Base-by-base conservation (phyloP, 2,113 vertebrate species). In the Meles meles region DNA sequence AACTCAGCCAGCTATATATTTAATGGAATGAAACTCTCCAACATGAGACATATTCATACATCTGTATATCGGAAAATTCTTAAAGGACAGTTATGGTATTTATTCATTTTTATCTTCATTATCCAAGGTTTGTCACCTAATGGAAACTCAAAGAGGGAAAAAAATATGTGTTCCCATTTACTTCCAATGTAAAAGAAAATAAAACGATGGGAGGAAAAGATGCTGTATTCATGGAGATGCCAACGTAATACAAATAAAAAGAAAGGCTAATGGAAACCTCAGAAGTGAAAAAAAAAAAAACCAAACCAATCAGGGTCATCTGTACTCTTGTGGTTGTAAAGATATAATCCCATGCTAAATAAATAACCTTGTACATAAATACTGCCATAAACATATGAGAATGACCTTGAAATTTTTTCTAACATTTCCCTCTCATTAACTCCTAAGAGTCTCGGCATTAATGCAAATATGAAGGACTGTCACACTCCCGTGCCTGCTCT, bases 351-450 rank as follows among this genome's bases (percentile, higher is more conserved):
- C 65, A 69, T 55, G 55, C 89, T 92, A 96, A 96, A 95, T 82
- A 95, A 93, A 91, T 79, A 92, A 76, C 79, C 86, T 88, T 84
- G 29, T 81, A 13, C 34, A 77, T 44, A 90, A 72, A 82, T 63
- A 90, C 18, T 25, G 39, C 91, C 79, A 92, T 49, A 95, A 93
- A 71, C 65, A 82, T 37, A 49, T 59, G 71, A 77, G 90, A 94
- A 86, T 92, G 95, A 96, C 96, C 96, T 96, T 97, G 96, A 88
- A 89, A 85, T 86, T n/a, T 82, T 88, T 90, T 55, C 77, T 90
- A 92, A 96, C 77, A 69, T 96, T 98, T 95, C 95, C 88, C 77
- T 93, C 88, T 96, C 79, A 89, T 97, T 98, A 96, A 97, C 76
- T 93, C 90, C 57, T 71, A 85, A 52, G 55, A 91, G 55, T 74